A percentile compares a stretch with the other conserved stretches of the same genome.
These are phyloP conservation scores for Meriones unguiculatus DNA, from an alignment of 2,113 vertebrate genomes.

Conservation along the genomic window DNA sequence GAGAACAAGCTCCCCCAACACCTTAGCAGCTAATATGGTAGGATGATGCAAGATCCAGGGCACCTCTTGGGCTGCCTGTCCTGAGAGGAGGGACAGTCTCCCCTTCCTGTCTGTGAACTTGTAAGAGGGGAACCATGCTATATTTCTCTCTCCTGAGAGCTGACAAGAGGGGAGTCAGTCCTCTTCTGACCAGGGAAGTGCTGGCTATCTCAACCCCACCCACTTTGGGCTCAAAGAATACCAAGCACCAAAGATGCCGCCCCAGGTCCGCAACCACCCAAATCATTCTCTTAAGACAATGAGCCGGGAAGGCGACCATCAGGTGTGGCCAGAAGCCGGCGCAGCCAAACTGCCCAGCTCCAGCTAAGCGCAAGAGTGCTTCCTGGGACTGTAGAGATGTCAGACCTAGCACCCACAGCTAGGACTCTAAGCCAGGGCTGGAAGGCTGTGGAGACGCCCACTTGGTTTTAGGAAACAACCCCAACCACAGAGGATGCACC, in stretches of 20 bases:
- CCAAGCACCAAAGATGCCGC: not conserved
- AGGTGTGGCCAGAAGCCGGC: accelerated
- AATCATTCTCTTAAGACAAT: accelerated
- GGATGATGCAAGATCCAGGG: too few relatives aligned
- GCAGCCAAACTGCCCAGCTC: accelerated
- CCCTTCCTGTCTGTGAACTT: too few relatives aligned
- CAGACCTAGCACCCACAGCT: accelerated
- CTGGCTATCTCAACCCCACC: not conserved
- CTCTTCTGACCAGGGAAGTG: accelerated
- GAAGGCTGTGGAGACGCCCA: accelerated
- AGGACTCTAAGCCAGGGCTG: not conserved
- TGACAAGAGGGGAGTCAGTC: accelerated
- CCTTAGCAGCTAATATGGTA: not conserved
- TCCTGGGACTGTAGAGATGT: not conserved
- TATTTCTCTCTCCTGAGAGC: not conserved
- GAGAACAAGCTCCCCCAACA: not conserved
- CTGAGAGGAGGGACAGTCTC: not conserved
- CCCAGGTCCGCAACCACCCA: accelerated
- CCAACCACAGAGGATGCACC: not conserved
- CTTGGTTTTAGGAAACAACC: too few relatives aligned
- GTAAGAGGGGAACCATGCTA: accelerated
- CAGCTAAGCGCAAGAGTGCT: accelerated
- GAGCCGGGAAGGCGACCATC: accelerated
- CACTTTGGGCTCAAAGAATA: not conserved
- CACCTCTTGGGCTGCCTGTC: not conserved